A percentile compares a stretch with the other conserved stretches of the same genome.
Conservation (phyloP, 2,113 vertebrate genomes). For the Bubo bubo region DNA sequence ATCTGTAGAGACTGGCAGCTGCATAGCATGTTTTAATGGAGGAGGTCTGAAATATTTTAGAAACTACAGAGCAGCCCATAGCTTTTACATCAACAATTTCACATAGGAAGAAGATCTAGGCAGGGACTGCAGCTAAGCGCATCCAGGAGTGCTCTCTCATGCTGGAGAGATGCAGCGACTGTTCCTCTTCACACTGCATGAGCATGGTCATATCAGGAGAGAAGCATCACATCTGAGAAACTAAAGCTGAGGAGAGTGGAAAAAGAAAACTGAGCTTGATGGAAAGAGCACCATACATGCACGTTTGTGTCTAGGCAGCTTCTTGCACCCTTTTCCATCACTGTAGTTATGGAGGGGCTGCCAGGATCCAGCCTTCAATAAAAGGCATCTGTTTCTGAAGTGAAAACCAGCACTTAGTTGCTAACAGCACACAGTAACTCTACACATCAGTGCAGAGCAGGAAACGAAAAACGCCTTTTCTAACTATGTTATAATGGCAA, state of each 20-base stretch:
- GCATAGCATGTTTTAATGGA: neutral
- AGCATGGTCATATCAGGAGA: neutral
- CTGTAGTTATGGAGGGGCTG: neutral
- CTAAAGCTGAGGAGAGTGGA: neutral
- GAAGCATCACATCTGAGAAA: neutral
- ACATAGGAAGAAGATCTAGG: neutral
- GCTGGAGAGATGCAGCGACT: neutral
- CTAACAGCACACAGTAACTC: conserved; percentile 10
- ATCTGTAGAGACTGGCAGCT: neutral
- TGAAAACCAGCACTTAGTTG: conserved; percentile 6
- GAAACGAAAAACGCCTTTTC: conserved; percentile 51
- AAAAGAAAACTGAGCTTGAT: neutral
- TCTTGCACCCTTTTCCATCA: neutral
- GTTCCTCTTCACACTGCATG: neutral
- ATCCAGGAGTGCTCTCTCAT: neutral
- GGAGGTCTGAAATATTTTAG: neutral
- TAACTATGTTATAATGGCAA: conserved; percentile 47
- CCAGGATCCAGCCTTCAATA: conserved; percentile 13
- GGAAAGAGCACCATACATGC: neutral
- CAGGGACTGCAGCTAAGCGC: neutral
- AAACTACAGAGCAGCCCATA: neutral
- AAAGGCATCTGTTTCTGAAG: conserved; percentile 31
- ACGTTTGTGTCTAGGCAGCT: neutral
- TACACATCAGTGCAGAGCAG: conserved; percentile 9
- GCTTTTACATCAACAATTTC: neutral